Evolutionary conservation across 2,888 invertebrate species (phyloP), one percentile per base, ranked within the genome.

Genomic region (Eristalinus aeneus): DNA sequence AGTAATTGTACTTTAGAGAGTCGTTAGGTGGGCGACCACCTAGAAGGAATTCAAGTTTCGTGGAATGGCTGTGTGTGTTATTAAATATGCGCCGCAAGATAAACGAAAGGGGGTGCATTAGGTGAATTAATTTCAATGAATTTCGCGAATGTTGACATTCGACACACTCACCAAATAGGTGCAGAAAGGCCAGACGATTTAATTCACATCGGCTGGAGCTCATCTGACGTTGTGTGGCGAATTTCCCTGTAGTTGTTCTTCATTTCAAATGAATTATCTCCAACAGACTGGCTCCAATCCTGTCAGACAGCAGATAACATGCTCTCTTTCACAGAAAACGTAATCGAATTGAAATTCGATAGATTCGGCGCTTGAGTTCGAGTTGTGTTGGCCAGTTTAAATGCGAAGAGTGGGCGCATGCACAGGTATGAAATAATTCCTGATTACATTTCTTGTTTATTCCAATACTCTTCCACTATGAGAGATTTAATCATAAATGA

Each of bases 1-100:
- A 71, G 60, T 71, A 71, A 71, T 61, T 71, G 39, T 46, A 71
- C 71, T 71, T 61, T 61, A 31, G 71, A 46, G 71, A 71, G 12
- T 71, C 46, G 31, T 39, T 69, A 39, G 39, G 34, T 11, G 31
- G 53, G 54, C 56, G 56, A 32, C 31, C 39, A 39, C 16, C 39
- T n/a, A 12, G 12, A n/a, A 2, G 34, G 9, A 34, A 4, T 12
- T 39, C 2, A 34, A 23, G 16, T 34, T 8, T 56, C 12, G 9
- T 31, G 10, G 58, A 10, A 36, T 36, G 16, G 27, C 34, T 56
- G 56, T 34, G 32, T 54, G n/a, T n/a, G 9, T 22, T 22, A 23
- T 34, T 56, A 39, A 16, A 12, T 36, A 27, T 58, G 58, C 27
- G 23, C 23, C 16, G 9, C 36, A 60, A 58, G 27, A 71, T 27